phyloP scores from a whole-genome alignment of 2,797 vertebrate species.

The Petrocephalus sullivani region DNA sequence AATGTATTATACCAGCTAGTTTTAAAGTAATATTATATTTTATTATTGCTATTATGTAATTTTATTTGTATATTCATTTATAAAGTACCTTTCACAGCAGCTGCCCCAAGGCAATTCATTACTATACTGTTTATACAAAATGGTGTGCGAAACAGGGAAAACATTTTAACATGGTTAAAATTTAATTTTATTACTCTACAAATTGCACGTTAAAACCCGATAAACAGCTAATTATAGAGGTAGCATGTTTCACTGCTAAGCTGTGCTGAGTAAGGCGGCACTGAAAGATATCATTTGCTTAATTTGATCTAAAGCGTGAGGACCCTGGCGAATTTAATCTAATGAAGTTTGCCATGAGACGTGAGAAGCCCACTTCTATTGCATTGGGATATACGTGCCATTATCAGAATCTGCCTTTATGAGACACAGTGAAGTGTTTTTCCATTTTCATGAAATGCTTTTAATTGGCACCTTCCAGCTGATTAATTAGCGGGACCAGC shows the following conservation, averaged over 20 bases:
- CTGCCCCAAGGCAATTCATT: neutral
- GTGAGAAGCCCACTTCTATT: neutral
- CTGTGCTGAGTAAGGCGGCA: neutral
- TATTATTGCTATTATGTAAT: neutral
- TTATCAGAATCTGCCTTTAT: neutral
- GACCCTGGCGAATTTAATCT: neutral
- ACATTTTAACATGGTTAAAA: neutral
- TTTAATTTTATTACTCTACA: neutral
- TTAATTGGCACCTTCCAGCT: conserved; percentile 7
- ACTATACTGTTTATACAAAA: neutral
- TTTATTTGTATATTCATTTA: neutral
- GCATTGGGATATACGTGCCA: neutral
- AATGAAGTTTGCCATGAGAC: neutral
- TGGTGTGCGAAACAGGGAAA: neutral
- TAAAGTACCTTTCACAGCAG: neutral
- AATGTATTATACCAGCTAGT: neutral
- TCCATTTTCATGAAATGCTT: neutral
- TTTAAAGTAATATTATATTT: neutral
- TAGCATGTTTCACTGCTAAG: neutral
- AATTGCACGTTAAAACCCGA: neutral
- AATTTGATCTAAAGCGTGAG: neutral
- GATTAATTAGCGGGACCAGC: neutral
- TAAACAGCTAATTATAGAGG: neutral
- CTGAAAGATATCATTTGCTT: neutral
- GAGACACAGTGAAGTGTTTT: conserved; percentile 1